Percentiles rank a stretch among this genome's conserved stretches.
Conservation (phyloP, 1,140 invertebrate species). For the Mactra quadrangularis region DNA sequence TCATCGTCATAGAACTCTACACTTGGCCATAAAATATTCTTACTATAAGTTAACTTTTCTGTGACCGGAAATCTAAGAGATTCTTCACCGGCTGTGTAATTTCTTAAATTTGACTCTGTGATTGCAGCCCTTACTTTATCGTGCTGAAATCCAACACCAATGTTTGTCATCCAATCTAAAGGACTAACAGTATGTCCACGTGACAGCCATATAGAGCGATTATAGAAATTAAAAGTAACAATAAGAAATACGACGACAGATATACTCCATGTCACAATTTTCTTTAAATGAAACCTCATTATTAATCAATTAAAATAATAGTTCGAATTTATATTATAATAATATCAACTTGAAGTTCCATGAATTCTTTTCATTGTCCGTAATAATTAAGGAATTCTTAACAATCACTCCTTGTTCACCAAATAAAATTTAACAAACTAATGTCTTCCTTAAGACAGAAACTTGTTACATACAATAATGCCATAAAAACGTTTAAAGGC, state of each 20-base stretch:
- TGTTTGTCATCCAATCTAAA: slow-evolving; percentile 16
- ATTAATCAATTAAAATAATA: no score
- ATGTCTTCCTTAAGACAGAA: no score
- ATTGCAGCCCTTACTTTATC: no score
- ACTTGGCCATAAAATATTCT: slow-evolving; percentile 62
- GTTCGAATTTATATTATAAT: no score
- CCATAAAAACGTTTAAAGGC: no score
- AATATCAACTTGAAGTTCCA: no score
- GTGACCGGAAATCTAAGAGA: neutral
- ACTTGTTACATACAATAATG: no score
- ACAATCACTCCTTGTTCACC: no score
- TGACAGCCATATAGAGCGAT: slow-evolving; percentile 48
- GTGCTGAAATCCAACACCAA: no score
- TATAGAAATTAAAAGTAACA: slow-evolving; percentile 66
- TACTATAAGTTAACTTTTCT: neutral
- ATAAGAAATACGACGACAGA: slow-evolving; percentile 40
- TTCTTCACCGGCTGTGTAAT: neutral
- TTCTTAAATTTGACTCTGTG: neutral
- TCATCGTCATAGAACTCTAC: slow-evolving; percentile 62
- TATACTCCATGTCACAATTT: slow-evolving; percentile 55
- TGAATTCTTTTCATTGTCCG: no score
- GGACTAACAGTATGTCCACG: slow-evolving; percentile 1
- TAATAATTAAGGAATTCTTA: no score
- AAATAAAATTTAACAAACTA: no score
- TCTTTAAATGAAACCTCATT: slow-evolving; percentile 62